phyloP scores from a whole-genome alignment of 2,888 invertebrate species.

The Acronicta alni region DNA sequence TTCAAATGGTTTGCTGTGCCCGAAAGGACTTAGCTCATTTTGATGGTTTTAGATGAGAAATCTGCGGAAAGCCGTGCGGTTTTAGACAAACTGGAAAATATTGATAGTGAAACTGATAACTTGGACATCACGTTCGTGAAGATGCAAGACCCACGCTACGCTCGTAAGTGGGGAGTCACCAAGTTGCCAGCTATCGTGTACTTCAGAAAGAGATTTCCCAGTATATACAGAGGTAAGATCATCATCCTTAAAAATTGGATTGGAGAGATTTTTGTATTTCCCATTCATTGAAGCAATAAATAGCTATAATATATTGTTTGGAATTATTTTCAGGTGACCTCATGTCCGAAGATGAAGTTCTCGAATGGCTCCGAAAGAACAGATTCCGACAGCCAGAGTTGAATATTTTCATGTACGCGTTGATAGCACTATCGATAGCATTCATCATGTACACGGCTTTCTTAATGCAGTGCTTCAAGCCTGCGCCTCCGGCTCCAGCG shows the following conservation, averaged over 20 bases:
- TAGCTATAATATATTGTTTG: not conserved
- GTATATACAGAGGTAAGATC: conserved; percentile 94
- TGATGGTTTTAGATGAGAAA: conserved; percentile 91
- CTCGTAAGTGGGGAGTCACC: conserved; percentile 97
- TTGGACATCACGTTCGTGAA: conserved; percentile 98
- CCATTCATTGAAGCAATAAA: not conserved
- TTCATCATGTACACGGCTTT: conserved; percentile 97
- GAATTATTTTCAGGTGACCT: conserved; percentile 92
- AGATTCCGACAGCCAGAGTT: conserved; percentile 97
- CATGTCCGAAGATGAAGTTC: conserved; percentile 94
- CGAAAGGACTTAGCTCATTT: not conserved
- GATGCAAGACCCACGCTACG: conserved; percentile 97
- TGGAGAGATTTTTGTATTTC: not conserved
- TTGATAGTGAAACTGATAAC: conserved; percentile 98
- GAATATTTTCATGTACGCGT: conserved; percentile 97
- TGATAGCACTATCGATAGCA: conserved; percentile 95
- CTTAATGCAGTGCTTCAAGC: conserved; percentile 96
- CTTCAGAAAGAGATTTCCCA: conserved; percentile 96
- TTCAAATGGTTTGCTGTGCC: not conserved
- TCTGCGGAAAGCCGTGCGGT: conserved; percentile 95
- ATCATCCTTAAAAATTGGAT: too few species aligned
- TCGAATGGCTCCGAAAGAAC: conserved; percentile 98
- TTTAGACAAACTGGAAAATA: conserved; percentile 95
- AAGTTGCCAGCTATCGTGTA: conserved; percentile 97
- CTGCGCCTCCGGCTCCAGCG: conserved; percentile 90